Evolutionary conservation across 2,113 vertebrate genomes (phyloP), one percentile per base, ranked within the genome.

Genomic region (Romanogobio albipinnatus): DNA sequence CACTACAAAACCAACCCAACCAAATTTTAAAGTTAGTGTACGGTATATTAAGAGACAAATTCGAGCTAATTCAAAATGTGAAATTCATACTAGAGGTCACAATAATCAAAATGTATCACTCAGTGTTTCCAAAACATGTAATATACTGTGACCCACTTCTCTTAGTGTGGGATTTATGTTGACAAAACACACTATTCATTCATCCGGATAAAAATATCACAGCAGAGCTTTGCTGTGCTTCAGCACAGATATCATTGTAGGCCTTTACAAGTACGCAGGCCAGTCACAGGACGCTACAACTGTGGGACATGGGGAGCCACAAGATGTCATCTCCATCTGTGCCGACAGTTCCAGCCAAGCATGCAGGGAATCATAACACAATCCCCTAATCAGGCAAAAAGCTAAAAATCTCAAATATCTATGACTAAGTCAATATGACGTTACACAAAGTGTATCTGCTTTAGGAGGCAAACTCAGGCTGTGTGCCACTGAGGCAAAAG

Each of bases 271-370:
- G 88, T 79, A 85, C 58, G 61, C 45, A 74, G 49, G 76, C 76
- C 80, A 82, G 84, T 86, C 83, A 85, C 73, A 85, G 84, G 83
- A 81, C 77, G 66, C 74, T 71, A 79, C 80, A 51, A 66, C 86
- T 84, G 71, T 75, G 86, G 79, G 83, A 77, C 89, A 84, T 87
- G 75, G 86, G 49, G 86, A 66, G 89, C 56, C 68, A 81, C 89
- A 90, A 90, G 86, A 90, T 90, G 89, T 81, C 89, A 73, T 26
- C 73, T 73, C 89, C 89, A 90, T 90, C 88, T 90, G 89, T 84
- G 68, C 81, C 14, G 64, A 49, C 14, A 47, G 58, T 43, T 26
- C 19, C 33, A 89, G 82, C 82, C 82, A 88, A 86, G 88, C 81
- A 62, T 81, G 36, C 33, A 81, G 70, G 58, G 84, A 84, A 73